Percentiles rank a stretch among this genome's conserved stretches.
Conservation (phyloP, 2,797 vertebrate genomes). For the Fistularia commersonii region DNA sequence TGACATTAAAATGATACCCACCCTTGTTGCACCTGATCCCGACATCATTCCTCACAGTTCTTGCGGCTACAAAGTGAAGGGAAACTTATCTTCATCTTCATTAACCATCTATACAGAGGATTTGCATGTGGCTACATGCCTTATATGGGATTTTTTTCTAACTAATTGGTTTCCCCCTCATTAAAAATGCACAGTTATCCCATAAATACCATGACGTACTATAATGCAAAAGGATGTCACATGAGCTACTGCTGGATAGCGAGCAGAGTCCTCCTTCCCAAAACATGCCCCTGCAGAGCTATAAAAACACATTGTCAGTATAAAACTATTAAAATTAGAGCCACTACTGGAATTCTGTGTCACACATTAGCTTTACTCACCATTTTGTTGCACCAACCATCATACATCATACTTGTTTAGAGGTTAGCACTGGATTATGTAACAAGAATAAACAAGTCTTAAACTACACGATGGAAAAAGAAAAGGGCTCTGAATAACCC, state of each 20-base stretch:
- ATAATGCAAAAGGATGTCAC: conserved; percentile 18
- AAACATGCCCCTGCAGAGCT: conserved; percentile 33
- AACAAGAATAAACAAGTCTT: conserved; percentile 57
- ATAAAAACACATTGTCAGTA: conserved; percentile 58
- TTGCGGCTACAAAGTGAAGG: too few species aligned
- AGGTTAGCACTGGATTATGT: conserved; percentile 47
- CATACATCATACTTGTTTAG: conserved; percentile 53
- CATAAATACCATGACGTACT: conserved; percentile 44
- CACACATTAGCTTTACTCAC: conserved; percentile 33
- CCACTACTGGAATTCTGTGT: conserved; percentile 24
- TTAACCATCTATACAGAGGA: conserved; percentile 41
- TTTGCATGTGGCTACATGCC: conserved; percentile 46
- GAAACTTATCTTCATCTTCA: conserved; percentile 19
- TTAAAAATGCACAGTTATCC: conserved; percentile 24
- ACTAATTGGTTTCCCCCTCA: conserved; percentile 47
- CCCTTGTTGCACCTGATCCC: too few species aligned
- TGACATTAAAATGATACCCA: too few species aligned
- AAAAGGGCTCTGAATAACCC: conserved; percentile 33
- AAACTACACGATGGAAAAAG: conserved; percentile 29
- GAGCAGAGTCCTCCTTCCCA: conserved; percentile 3
- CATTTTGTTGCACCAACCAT: conserved; percentile 44
- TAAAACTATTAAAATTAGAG: conserved; percentile 63
- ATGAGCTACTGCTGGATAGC: conserved; percentile 15
- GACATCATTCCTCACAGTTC: too few species aligned
- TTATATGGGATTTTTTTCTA: conserved; percentile 37